Percentiles rank a stretch among this genome's conserved stretches.
Conservation (phyloP, 2,888 invertebrate genomes). For the Venusia cambrica region DNA sequence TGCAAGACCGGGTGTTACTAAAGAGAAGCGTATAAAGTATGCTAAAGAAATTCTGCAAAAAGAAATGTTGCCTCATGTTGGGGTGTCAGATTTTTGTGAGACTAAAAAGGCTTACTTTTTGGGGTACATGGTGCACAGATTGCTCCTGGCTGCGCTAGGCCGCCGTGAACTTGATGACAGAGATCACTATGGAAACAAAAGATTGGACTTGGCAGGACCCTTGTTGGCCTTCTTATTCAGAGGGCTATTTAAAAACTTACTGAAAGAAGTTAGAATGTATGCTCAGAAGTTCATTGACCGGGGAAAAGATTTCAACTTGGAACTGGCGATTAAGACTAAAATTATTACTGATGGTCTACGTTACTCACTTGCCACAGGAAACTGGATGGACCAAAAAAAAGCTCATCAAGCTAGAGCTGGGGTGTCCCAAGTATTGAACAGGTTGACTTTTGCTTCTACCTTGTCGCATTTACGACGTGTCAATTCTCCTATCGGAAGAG, state of each 20-base stretch:
- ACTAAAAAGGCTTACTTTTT: slow-evolving; percentile 99
- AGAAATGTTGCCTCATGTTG: slow-evolving; percentile 99
- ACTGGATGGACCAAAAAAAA: slow-evolving; percentile 99
- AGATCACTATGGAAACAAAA: slow-evolving; percentile 99
- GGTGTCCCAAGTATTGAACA: slow-evolving; percentile 98
- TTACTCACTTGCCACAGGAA: slow-evolving; percentile 99
- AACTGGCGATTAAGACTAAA: slow-evolving; percentile 97
- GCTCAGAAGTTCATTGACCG: slow-evolving; percentile 99
- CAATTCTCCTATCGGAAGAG: slow-evolving; percentile 99
- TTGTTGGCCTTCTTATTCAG: slow-evolving; percentile 97
- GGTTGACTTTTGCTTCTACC: slow-evolving; percentile 99
- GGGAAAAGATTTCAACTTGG: slow-evolving; percentile 99
- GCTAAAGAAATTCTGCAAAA: slow-evolving; percentile 99
- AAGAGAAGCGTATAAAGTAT: slow-evolving; percentile 99
- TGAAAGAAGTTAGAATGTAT: slow-evolving; percentile 98
- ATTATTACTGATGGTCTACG: slow-evolving; percentile 98
- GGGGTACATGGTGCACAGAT: slow-evolving; percentile 99
- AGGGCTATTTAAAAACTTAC: slow-evolving; percentile 96
- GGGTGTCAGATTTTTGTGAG: slow-evolving; percentile 99
- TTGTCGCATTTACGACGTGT: slow-evolving; percentile 98
- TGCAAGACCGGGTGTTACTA: slow-evolving; percentile 98
- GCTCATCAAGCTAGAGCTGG: slow-evolving; percentile 99
- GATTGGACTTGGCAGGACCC: slow-evolving; percentile 98
- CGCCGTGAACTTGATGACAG: slow-evolving; percentile 99
- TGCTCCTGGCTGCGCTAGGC: slow-evolving; percentile 95